Evolutionary conservation across 1,140 invertebrate genomes (phyloP).

Genomic region (Bombus waltoni): DNA sequence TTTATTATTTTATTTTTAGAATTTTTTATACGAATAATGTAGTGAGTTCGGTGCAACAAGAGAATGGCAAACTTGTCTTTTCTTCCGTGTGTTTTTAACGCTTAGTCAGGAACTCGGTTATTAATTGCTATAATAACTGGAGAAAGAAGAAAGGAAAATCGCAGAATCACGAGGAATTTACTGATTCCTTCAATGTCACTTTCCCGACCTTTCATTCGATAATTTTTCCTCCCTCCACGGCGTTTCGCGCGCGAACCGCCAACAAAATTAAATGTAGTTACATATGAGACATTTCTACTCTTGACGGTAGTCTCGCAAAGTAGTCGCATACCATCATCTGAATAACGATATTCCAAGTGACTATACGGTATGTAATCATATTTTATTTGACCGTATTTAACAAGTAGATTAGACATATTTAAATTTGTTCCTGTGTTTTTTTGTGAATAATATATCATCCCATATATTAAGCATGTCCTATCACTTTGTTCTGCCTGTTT

Average conservation of each 20-base stretch:
- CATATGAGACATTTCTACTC: background rate
- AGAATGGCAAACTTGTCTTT: background rate
- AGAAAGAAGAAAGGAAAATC: conserved; percentile 48
- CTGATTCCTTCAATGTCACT: conserved; percentile 39
- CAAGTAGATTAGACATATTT: no score
- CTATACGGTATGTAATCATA: background rate
- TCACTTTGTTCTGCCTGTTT: no score
- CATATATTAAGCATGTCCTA: no score
- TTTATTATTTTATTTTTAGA: background rate
- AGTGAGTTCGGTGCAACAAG: background rate
- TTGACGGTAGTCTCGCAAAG: no score
- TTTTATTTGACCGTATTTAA: background rate
- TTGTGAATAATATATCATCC: no score
- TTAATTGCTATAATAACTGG: conserved; percentile 30
- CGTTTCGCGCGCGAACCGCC: background rate
- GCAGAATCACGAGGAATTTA: conserved; percentile 29
- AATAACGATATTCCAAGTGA: background rate
- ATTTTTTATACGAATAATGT: background rate
- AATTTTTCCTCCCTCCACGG: background rate
- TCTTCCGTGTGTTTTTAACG: no score
- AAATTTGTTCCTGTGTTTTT: no score
- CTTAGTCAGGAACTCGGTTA: background rate
- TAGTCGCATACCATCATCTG: background rate
- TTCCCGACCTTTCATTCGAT: conserved; percentile 43
- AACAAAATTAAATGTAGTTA: background rate